Conservation (phyloP, 2,113 vertebrate genomes). For the Carlito syrichta region DNA sequence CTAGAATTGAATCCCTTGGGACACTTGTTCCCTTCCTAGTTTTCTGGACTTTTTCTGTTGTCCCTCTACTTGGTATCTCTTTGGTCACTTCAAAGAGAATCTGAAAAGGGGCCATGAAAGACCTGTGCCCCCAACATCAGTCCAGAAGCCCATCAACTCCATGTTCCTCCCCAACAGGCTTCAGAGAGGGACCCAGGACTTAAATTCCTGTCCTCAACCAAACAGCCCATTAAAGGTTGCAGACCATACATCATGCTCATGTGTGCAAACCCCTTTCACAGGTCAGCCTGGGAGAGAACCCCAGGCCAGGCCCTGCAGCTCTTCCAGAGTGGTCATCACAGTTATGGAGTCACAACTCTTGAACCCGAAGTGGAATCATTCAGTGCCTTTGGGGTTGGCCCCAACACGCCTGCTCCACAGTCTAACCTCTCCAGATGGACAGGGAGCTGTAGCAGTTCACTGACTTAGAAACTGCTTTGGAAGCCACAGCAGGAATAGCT, state of each 20-base stretch:
- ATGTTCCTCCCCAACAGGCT: not conserved
- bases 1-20: not conserved
- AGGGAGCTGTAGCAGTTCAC: not conserved
- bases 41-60: not conserved
- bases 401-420: not conserved
- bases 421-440: not conserved
- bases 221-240: not conserved
- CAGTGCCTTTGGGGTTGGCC: not conserved
- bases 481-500: not conserved
- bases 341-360: accelerated
- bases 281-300: not conserved
- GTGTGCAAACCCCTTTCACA: not conserved
- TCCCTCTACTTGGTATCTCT: not conserved
- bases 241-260: not conserved
- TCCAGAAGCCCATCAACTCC: not conserved
- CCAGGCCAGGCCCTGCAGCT: not conserved
- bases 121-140: not conserved
- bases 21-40: not conserved
- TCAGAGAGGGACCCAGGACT: not conserved
- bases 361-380: not conserved
- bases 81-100: not conserved
- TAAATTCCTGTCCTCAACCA: not conserved
- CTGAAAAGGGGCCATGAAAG: not conserved
- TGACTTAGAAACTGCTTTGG: not conserved
- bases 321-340: not conserved